Evolutionary conservation across 2,888 invertebrate genomes (phyloP).

Genomic region (Chrysina gloriosa): DNA sequence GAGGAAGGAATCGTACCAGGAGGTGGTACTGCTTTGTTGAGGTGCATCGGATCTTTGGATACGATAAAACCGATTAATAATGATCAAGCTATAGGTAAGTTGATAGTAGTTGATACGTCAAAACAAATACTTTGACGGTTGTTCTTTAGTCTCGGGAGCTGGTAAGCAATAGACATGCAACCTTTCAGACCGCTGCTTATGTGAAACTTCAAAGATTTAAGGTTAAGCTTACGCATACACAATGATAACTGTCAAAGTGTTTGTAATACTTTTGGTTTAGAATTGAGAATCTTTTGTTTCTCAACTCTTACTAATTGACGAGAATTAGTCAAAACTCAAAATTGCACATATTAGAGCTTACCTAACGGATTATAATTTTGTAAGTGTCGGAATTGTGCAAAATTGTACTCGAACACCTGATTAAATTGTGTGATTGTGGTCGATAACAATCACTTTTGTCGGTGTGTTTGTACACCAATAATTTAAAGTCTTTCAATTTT

Average conservation of each 20-base stretch:
- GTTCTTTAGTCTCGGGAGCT: neutral
- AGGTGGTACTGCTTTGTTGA: constrained; percentile 66
- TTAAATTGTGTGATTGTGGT: constrained; percentile 12
- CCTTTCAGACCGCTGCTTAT: no score
- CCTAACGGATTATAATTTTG: constrained; percentile 37
- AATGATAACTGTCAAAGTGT: no score
- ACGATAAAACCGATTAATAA: constrained; percentile 59
- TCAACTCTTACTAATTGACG: no score
- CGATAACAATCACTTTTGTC: constrained; percentile 3
- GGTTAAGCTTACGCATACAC: no score
- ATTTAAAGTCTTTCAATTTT: no score
- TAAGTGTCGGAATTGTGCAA: constrained; percentile 46
- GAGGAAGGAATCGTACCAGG: constrained; percentile 68
- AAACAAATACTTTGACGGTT: constrained; percentile 4
- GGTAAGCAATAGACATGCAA: no score
- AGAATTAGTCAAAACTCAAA: no score
- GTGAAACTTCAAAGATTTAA: no score
- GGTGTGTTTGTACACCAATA: constrained; percentile 28
- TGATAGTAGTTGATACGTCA: no score
- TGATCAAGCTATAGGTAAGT: constrained; percentile 64
- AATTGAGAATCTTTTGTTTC: no score
- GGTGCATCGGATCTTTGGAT: constrained; percentile 61
- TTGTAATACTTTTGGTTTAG: no score
- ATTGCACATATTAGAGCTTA: constrained; percentile 47
- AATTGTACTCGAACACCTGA: constrained; percentile 30